Evolutionary conservation across 2,113 vertebrate genomes (phyloP), one percentile per base, ranked within the genome.

Genomic region (Seriola rivoliana): DNA sequence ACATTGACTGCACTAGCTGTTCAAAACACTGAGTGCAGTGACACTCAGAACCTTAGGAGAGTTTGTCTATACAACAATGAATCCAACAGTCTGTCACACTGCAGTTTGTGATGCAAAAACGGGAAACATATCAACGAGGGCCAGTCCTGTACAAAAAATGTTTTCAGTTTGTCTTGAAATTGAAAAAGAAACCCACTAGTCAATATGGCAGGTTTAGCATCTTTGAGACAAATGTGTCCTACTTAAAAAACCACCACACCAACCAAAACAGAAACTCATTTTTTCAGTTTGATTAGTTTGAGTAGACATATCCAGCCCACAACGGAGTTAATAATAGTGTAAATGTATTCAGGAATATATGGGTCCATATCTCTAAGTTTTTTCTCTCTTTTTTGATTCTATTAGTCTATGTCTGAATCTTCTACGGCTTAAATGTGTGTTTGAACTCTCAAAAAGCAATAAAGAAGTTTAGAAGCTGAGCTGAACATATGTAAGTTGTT

Each of bases 51-150:
- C 62, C 64, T 71, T 74, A 23, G 32, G 21, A 36, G 71, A 36
- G 71, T 71, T 68, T 60, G 38, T 44, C 60, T 58, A 64, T 42
- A 23, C 38, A 70, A 63, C 32, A 46, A 50, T 62, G 60, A 78
- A 38, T 80, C 25, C 1, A 78, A 58, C 57, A 4, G 21, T 62
- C 34, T 71, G 60, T 60, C 60, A 72, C 7, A 42, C 11, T 16
- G n/a, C 42, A 40, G 40, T 72, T 54, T 67, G 21, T 57, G 14
- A 13, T 50, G n/a, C 57, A 65, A 59, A 36, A 80, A 64, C 13
- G 25, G 73, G 57, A 36, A 69, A 80, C 7, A 12, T 48, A 58
- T 66, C 12, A 9, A 68, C 38, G 7, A 8, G 62, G 29, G 19
- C 21, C 10, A 40, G 21, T 21, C 23, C 13, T 16, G 13, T 2